phyloP scores from a whole-genome alignment of 2,888 invertebrate species.

The Troides helena region DNA sequence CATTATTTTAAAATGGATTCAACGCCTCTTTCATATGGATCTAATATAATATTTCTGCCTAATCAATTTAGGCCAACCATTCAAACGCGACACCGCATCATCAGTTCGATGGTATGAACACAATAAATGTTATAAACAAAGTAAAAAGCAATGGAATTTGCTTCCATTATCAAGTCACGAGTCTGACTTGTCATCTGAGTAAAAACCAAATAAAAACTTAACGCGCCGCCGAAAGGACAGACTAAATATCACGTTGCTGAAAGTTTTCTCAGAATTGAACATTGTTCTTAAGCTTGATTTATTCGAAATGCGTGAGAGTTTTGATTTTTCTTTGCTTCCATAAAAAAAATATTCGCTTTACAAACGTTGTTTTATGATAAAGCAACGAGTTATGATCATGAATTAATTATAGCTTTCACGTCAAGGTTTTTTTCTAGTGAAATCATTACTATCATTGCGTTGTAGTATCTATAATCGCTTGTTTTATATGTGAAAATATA shows the following conservation, averaged over 20 bases:
- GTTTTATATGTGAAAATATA: no score
- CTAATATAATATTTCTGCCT: no score
- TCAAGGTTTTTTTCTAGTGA: neutral
- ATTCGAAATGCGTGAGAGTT: constrained; percentile 28
- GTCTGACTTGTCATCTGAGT: constrained; percentile 16
- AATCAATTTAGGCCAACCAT: no score
- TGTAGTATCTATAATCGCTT: no score
- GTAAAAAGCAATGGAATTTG: neutral
- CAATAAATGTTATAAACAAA: neutral
- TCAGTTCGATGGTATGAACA: no score
- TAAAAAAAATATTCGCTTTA: constrained; percentile 6
- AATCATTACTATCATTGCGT: neutral
- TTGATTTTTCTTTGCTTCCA: constrained; percentile 11
- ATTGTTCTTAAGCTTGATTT: constrained; percentile 26
- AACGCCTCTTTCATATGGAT: no score
- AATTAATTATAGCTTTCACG: neutral
- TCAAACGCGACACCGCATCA: no score
- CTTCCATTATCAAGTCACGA: constrained; percentile 16
- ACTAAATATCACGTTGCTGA: constrained; percentile 17
- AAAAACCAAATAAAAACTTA: constrained; percentile 21
- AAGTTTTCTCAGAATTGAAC: constrained; percentile 31
- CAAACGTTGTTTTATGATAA: constrained; percentile 11
- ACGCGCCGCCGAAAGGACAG: constrained; percentile 9
- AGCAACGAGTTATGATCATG: constrained; percentile 2
- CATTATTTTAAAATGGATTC: no score